A percentile compares a stretch with the other conserved stretches of the same genome.
Conservation (phyloP, 2,797 vertebrate species). For the Rousettus madagascariensis region DNA sequence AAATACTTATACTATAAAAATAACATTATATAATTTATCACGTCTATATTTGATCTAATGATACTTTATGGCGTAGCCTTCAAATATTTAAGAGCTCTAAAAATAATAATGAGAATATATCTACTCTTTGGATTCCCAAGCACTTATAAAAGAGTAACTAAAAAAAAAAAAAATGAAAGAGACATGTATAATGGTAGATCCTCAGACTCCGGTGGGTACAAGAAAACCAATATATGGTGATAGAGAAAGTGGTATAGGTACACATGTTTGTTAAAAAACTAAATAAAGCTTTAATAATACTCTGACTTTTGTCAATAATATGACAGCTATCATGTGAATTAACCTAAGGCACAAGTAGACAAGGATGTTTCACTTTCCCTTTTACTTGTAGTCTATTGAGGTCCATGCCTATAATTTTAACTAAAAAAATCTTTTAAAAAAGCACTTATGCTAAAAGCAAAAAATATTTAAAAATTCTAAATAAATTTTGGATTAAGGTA, state of each 20-base stretch:
- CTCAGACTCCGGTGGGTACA: not conserved
- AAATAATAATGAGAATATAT: not conserved
- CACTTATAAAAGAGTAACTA: not conserved
- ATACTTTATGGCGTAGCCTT: not conserved
- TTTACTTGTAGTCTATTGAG: not conserved
- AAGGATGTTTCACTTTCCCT: not conserved
- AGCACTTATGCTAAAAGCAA: not conserved
- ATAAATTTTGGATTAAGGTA: not conserved
- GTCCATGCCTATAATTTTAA: not conserved
- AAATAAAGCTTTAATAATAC: not conserved
- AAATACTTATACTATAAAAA: not conserved
- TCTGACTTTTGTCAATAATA: not conserved
- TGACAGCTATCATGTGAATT: not conserved
- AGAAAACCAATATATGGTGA: not conserved
- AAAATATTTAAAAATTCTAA: not conserved
- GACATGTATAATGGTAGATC: not conserved
- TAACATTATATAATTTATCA: not conserved
- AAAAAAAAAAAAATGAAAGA: not conserved
- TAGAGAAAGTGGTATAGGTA: not conserved
- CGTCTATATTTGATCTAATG: not conserved
- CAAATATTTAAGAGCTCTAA: not conserved
- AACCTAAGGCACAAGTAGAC: not conserved
- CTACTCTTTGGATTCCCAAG: not conserved
- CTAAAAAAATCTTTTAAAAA: not conserved
- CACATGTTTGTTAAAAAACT: not conserved